A percentile compares a stretch with the other conserved stretches of the same genome.
Conservation (phyloP, 2,797 vertebrate species). For the Calcarius lapponicus region DNA sequence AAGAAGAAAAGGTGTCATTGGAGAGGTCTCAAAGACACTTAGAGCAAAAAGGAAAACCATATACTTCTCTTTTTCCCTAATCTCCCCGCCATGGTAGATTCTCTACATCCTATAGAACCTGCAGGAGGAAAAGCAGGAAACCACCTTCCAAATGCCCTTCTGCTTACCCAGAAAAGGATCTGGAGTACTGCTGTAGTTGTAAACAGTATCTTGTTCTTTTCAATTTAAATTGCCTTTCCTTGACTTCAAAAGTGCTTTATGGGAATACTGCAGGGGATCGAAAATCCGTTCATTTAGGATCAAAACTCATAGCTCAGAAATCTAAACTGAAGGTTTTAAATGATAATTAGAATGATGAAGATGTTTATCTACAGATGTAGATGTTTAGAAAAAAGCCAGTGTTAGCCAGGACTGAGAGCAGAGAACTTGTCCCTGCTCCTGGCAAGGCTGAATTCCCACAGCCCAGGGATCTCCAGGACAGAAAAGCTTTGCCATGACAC, state of each 20-base stretch:
- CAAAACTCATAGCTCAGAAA: not conserved
- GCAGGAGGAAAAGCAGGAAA: not conserved
- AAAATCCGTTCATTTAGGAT: not conserved
- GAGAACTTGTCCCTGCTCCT: not conserved
- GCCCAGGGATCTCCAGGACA: rapidly evolving
- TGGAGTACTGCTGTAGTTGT: not conserved
- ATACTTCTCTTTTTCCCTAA: not conserved
- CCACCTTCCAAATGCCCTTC: not conserved
- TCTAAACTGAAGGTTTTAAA: not conserved
- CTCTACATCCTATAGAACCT: not conserved
- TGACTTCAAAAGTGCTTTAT: not conserved
- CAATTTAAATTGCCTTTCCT: not conserved
- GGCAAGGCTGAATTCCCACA: not conserved
- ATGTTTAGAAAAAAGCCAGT: not conserved
- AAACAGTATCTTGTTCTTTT: not conserved
- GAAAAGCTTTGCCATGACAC: not conserved
- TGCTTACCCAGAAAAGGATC: not conserved
- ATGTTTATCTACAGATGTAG: not conserved
- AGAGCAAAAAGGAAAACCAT: not conserved
- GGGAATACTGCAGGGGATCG: not conserved
- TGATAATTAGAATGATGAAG: not conserved
- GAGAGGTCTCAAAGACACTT: not conserved
- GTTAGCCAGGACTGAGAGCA: not conserved
- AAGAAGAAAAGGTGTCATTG: not conserved
- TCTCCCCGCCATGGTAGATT: not conserved